These are phyloP conservation scores for Gopherus evgoodei DNA, from an alignment of 2,113 vertebrate genomes.

Conservation along the genomic window DNA sequence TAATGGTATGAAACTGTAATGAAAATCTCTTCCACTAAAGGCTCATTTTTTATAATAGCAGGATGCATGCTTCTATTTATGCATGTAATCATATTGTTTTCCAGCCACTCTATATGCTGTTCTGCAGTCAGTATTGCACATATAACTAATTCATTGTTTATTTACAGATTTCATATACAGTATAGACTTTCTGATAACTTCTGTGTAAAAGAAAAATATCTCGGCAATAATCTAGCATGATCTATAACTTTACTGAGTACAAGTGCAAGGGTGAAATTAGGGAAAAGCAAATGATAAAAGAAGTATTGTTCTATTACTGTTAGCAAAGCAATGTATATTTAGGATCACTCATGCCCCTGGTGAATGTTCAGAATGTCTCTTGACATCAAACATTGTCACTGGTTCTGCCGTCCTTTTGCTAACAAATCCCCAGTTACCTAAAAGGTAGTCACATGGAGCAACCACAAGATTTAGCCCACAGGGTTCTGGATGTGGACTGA, in stretches of 20 bases:
- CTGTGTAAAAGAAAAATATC: not conserved
- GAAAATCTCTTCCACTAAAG: conserved; percentile 55
- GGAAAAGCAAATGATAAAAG: not conserved
- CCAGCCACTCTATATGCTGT: not conserved
- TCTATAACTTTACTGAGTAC: not conserved
- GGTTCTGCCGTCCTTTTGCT: conserved; percentile 50
- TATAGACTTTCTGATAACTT: conserved; percentile 29
- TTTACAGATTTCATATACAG: conserved; percentile 28
- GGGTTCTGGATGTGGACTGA: conserved; percentile 8
- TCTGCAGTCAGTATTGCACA: conserved; percentile 45
- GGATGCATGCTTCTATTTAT: conserved; percentile 42
- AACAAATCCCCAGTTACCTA: not conserved
- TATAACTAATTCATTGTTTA: not conserved
- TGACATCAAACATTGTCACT: not conserved
- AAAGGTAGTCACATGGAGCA: conserved; percentile 50
- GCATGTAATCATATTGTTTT: conserved; percentile 51
- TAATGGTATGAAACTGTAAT: conserved; percentile 53
- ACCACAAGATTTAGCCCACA: conserved; percentile 17
- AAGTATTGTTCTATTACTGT: not conserved
- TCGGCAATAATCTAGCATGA: not conserved
- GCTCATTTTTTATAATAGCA: conserved; percentile 43
- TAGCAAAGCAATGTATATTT: not conserved
- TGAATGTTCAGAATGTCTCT: not conserved
- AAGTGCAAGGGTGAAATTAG: not conserved
- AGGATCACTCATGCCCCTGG: not conserved